Conservation (phyloP, 2,113 vertebrate genomes). For the Tor tambroides region DNA sequence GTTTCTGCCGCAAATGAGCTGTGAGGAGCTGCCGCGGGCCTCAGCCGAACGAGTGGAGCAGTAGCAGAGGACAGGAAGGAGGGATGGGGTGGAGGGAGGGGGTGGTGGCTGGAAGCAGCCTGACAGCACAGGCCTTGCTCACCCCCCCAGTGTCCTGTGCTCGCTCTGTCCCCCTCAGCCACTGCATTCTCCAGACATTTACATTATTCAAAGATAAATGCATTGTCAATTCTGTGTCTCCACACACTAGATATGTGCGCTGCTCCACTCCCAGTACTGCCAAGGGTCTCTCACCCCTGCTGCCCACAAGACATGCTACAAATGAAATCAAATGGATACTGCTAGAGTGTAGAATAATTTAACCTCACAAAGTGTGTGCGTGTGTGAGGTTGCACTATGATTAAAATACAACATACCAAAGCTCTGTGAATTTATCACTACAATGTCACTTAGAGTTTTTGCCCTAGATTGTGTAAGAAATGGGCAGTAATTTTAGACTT, state of each 20-base stretch:
- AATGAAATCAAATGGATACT: slow-evolving; percentile 84
- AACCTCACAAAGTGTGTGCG: slow-evolving; percentile 68
- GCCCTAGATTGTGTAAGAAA: slow-evolving; percentile 41
- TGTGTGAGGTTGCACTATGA: slow-evolving; percentile 20
- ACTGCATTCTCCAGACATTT: slow-evolving; percentile 82
- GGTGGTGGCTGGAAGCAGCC: slow-evolving; percentile 28
- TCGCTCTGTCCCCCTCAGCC: slow-evolving; percentile 70
- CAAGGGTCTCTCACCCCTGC: slow-evolving; percentile 80
- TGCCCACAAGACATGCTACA: slow-evolving; percentile 77
- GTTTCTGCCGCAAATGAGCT: slow-evolving; percentile 47
- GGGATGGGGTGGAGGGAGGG: not conserved
- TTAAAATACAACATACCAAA: slow-evolving; percentile 52
- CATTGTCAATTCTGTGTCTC: slow-evolving; percentile 85
- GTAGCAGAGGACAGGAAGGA: not conserved
- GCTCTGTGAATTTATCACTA: slow-evolving; percentile 45
- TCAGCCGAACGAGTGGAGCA: slow-evolving; percentile 9
- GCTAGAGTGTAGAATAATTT: slow-evolving; percentile 77
- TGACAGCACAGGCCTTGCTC: slow-evolving; percentile 68
- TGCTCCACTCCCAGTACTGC: slow-evolving; percentile 77
- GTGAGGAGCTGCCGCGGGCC: slow-evolving; percentile 59
- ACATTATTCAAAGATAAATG: slow-evolving; percentile 89
- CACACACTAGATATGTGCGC: slow-evolving; percentile 78
- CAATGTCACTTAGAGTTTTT: slow-evolving; percentile 37
- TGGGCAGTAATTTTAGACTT: slow-evolving; percentile 26
- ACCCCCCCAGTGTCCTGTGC: slow-evolving; percentile 67